These are phyloP conservation scores for Plectrocnemia conspersa DNA, from an alignment of 1,140 invertebrate species.

Conservation along the genomic window DNA sequence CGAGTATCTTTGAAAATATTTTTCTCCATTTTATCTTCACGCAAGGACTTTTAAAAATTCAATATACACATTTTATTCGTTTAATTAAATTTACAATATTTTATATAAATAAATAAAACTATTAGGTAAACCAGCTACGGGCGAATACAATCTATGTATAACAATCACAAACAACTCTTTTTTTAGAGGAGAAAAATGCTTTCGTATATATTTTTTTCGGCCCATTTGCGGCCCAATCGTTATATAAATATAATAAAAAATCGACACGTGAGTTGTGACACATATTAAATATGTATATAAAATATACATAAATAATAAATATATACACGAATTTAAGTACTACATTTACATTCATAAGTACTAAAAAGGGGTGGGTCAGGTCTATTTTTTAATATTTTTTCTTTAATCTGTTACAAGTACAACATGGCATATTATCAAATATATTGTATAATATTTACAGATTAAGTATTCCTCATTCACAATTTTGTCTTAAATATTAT, in stretches of 20 bases:
- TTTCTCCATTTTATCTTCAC: background rate
- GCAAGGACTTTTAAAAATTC: too few relatives aligned
- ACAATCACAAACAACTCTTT: constrained; percentile 28
- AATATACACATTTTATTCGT: background rate
- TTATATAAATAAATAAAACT: constrained; percentile 22
- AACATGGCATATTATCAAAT: constrained; percentile 30
- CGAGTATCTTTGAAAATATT: background rate
- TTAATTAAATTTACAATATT: constrained; percentile 11
- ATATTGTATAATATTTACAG: constrained; percentile 23
- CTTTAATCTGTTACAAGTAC: constrained; percentile 24
- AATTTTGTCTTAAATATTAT: constrained; percentile 20
- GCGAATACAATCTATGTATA: constrained; percentile 28
- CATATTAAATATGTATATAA: too few relatives aligned
- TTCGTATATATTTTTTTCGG: constrained; percentile 16
- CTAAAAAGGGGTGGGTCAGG: constrained; percentile 20
- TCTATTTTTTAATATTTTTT: constrained; percentile 23
- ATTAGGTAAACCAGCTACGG: constrained; percentile 22
- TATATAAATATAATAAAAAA: background rate
- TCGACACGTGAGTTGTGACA: background rate
- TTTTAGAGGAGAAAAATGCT: constrained; percentile 24
- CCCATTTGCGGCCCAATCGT: background rate
- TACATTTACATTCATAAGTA: constrained; percentile 32
- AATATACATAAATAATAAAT: constrained; percentile 8
- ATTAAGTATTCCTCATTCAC: constrained; percentile 25
- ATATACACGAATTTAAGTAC: constrained; percentile 24